Conservation (phyloP, 2,113 vertebrate species). For the Spea bombifrons region DNA sequence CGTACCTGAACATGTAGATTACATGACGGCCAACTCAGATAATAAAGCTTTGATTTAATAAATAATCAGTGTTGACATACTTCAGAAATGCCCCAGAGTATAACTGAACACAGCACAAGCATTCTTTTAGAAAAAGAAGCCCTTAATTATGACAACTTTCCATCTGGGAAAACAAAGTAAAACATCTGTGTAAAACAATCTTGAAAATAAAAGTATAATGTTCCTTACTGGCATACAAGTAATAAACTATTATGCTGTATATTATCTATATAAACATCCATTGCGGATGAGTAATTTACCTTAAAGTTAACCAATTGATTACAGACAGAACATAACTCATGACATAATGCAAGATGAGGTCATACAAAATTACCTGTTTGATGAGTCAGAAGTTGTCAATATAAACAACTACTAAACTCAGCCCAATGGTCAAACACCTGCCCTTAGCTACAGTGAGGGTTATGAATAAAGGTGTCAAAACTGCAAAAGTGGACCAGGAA, state of each 20-base stretch:
- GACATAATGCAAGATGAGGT: slow-evolving; percentile 34
- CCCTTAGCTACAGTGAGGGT: neutral
- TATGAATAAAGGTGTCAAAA: too few relatives aligned
- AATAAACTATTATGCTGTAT: too few relatives aligned
- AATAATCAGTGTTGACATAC: neutral
- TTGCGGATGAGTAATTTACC: slow-evolving; percentile 3
- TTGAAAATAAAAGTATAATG: too few relatives aligned
- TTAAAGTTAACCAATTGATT: slow-evolving; percentile 9
- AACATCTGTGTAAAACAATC: too few relatives aligned
- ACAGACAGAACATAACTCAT: slow-evolving; percentile 22
- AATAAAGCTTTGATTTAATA: too few relatives aligned
- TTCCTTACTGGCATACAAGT: too few relatives aligned
- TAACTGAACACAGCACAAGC: neutral
- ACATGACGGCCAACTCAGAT: too few relatives aligned
- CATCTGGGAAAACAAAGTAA: too few relatives aligned
- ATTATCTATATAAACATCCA: too few relatives aligned
- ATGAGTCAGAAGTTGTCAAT: slow-evolving; percentile 27
- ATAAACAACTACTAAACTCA: slow-evolving; percentile 29
- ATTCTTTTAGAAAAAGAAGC: neutral
- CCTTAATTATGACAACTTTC: too few relatives aligned
- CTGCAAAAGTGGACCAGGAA: too few relatives aligned
- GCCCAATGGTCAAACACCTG: neutral
- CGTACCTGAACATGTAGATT: too few relatives aligned
- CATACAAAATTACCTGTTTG: slow-evolving; percentile 34
- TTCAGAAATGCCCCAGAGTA: neutral